Conservation (phyloP, 2,888 invertebrate species). For the Tupiocoris notatus region DNA sequence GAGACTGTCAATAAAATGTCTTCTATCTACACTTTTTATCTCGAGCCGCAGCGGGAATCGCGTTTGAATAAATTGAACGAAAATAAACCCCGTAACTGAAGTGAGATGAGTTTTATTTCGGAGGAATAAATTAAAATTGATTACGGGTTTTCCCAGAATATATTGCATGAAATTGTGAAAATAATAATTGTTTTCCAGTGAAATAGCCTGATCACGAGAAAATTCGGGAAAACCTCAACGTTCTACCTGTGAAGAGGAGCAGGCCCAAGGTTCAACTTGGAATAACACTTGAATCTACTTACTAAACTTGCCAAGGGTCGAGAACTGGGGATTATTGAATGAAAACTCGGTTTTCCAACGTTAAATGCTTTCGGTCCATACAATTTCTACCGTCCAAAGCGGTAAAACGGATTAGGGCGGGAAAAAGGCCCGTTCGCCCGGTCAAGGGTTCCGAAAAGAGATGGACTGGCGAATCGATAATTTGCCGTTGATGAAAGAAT, state of each 20-base stretch:
- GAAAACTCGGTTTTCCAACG: conserved; percentile 29
- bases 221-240: neutral
- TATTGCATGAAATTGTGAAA: too few species aligned
- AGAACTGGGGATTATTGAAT: conserved; percentile 1
- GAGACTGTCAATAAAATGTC: neutral
- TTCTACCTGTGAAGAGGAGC: conserved; percentile 17
- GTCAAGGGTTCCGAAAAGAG: neutral
- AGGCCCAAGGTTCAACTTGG: conserved; percentile 31
- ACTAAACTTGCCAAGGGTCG: neutral
- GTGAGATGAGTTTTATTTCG: too few species aligned
- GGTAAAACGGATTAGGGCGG: neutral
- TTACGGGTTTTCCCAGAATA: neutral
- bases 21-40: too few species aligned
- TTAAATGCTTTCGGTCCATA: conserved; percentile 2
- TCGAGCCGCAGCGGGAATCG: too few species aligned
- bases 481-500: neutral
- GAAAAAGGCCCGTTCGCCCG: neutral
- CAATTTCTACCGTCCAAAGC: neutral
- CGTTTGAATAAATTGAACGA: too few species aligned
- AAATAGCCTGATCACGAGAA: too few species aligned
- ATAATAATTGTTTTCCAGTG: too few species aligned
- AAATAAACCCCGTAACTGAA: too few species aligned
- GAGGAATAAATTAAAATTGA: neutral
- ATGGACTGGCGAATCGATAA: neutral
- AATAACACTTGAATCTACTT: conserved; percentile 31